Percentiles rank a stretch among this genome's conserved stretches.
Conservation (phyloP, 2,113 vertebrate genomes). For the Clarias magur region DNA sequence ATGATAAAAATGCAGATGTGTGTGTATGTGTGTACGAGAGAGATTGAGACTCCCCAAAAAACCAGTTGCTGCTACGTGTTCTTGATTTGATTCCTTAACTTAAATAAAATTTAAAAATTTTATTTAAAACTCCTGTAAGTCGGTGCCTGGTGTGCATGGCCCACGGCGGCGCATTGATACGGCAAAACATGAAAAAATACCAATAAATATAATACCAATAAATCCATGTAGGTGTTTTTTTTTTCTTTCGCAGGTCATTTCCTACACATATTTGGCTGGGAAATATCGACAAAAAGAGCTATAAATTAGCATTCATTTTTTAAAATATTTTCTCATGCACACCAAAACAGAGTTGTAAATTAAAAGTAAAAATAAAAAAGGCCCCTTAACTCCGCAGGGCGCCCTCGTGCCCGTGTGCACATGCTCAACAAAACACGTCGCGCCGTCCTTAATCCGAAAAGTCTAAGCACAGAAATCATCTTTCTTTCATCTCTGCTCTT, state of each 20-base stretch:
- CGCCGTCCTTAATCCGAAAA: constrained; percentile 8
- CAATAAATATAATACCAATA: constrained; percentile 21
- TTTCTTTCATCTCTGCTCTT: constrained; percentile 29
- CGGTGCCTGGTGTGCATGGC: constrained; percentile 34
- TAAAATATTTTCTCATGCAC: constrained; percentile 48
- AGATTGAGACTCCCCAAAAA: constrained; percentile 52
- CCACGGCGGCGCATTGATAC: background rate
- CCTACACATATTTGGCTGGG: constrained; percentile 35
- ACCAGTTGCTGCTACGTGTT: constrained; percentile 45
- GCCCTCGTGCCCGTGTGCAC: background rate
- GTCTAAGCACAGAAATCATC: constrained; percentile 1
- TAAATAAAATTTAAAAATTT: too few species aligned
- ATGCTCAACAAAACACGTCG: constrained; percentile 36
- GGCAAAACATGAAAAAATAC: constrained; percentile 15
- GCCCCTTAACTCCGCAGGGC: background rate
- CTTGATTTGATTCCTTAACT: background rate
- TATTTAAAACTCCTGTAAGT: background rate
- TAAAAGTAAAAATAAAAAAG: background rate
- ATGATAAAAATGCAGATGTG: constrained; percentile 70
- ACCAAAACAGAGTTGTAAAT: constrained; percentile 24
- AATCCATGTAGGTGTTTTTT: background rate
- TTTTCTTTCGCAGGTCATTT: background rate
- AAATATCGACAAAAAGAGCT: constrained; percentile 21
- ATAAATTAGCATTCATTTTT: constrained; percentile 39
- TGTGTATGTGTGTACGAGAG: background rate